Conservation (phyloP, 2,797 vertebrate species). For the Decapterus maruadsi region DNA sequence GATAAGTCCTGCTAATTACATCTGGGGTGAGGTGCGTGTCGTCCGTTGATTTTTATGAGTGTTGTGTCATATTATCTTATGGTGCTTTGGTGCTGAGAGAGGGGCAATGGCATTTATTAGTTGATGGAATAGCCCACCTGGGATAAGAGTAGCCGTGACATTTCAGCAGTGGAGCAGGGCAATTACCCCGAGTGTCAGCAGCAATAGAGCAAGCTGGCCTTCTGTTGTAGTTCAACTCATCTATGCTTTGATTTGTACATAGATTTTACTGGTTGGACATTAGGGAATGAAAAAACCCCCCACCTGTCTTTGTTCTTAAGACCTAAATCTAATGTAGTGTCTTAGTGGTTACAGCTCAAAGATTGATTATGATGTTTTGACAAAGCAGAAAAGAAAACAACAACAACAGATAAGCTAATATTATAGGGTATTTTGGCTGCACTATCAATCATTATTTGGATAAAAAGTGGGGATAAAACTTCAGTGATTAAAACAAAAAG, state of each 20-base stretch:
- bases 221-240: constrained; percentile 65
- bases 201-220: constrained; percentile 62
- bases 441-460: not conserved
- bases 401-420: not conserved
- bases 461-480: no score
- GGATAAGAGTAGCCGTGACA: constrained; percentile 79
- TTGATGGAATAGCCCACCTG: constrained; percentile 78
- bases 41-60: constrained; percentile 64
- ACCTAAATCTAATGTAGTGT: not conserved
- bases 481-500: no score
- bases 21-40: constrained; percentile 64
- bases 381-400: not conserved
- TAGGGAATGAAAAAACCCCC: constrained; percentile 23
- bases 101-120: constrained; percentile 78
- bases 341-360: constrained; percentile 2
- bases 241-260: constrained; percentile 66
- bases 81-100: constrained; percentile 56
- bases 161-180: constrained; percentile 75
- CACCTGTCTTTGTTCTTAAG: constrained; percentile 16
- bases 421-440: not conserved
- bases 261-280: constrained; percentile 55
- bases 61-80: constrained; percentile 58
- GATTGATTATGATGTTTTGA: not conserved
- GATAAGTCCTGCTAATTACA: constrained; percentile 74
- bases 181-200: constrained; percentile 77